Evolutionary conservation across 1,140 invertebrate species (phyloP).

Genomic region (Dolichoris vasculosae): DNA sequence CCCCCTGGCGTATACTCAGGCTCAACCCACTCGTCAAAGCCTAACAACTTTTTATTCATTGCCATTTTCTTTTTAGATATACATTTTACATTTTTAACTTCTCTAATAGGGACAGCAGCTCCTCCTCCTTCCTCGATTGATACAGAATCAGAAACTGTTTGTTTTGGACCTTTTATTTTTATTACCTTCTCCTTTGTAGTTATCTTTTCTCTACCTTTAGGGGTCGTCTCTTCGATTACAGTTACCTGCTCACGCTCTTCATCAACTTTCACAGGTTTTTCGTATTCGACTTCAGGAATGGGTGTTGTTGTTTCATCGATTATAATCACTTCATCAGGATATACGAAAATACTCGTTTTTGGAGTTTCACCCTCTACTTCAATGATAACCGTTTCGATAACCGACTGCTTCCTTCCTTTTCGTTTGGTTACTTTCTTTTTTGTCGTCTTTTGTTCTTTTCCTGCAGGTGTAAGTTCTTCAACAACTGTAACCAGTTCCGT

Average conservation of each 20-base stretch:
- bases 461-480: background rate
- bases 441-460: constrained; percentile 50
- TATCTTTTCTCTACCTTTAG: constrained; percentile 50
- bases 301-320: background rate
- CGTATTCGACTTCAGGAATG: background rate
- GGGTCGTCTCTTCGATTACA: constrained; percentile 25
- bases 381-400: constrained; percentile 72
- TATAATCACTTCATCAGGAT: constrained; percentile 47
- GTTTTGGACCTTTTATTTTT: constrained; percentile 61
- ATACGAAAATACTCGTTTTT: constrained; percentile 59
- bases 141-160: too few relatives aligned
- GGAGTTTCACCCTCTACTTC: constrained; percentile 72
- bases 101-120: too few relatives aligned
- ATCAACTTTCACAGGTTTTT: constrained; percentile 3
- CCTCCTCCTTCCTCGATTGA: constrained; percentile 51
- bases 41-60: constrained; percentile 73
- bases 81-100: constrained; percentile 63
- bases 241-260: constrained; percentile 32
- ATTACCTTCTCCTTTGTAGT: constrained; percentile 58
- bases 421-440: constrained; percentile 55
- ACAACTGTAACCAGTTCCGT: constrained; percentile 29
- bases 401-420: constrained; percentile 69
- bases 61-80: constrained; percentile 66
- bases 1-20: constrained; percentile 52
- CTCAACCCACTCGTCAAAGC: constrained; percentile 61